Base-by-base conservation (phyloP, 2,113 vertebrate species). In the Miniopterus natalensis region DNA sequence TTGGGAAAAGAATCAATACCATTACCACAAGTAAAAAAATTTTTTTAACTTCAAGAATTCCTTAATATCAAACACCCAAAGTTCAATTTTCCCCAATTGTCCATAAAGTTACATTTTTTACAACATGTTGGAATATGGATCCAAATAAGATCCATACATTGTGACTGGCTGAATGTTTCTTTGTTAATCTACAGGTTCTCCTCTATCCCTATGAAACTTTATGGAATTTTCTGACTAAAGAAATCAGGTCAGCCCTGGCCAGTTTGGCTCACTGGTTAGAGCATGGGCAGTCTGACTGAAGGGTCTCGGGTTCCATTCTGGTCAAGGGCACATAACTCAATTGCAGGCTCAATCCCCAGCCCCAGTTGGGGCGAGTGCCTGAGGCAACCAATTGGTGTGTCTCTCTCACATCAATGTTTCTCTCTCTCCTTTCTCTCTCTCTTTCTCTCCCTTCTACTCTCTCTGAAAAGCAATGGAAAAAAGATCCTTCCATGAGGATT, bases 51-150 rank as follows among this genome's bases (percentile, higher is more conserved):
- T 3, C 21, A 78, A 15, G 66, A 85, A 88, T 47, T 40, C 25
- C 21, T 84, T 89, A 83, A 65, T 85, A 90, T 65, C 49, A 86
- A 90, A 65, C 36, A 91, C 5, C 65, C 25, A 53, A 66, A 42
- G n/a, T 59, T 93, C 25, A 29, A n/a, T 68, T 93, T 85, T 51
- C 66, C 40, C 70, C 53, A 90, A 15, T 5, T 77, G 42, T 71
- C 21, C 40, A 73, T 20, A 55, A 59, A 70, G 49, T 77, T 77
- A 8, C 17, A 42, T 40, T 29, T 55, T 71, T 53, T 47, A 45
- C 18, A 61, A 15, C 31, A 63, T 79, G 23, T 85, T 66, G 85
- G 18, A 79, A 73, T 84, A 85, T 20, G 17, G 31, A 88, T 45
- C 53, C n/a, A 78, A 92, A 73, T 89, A 84, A 84, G 49, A 93